Base-by-base conservation (phyloP, 2,797 vertebrate genomes). In the Labroides dimidiatus region DNA sequence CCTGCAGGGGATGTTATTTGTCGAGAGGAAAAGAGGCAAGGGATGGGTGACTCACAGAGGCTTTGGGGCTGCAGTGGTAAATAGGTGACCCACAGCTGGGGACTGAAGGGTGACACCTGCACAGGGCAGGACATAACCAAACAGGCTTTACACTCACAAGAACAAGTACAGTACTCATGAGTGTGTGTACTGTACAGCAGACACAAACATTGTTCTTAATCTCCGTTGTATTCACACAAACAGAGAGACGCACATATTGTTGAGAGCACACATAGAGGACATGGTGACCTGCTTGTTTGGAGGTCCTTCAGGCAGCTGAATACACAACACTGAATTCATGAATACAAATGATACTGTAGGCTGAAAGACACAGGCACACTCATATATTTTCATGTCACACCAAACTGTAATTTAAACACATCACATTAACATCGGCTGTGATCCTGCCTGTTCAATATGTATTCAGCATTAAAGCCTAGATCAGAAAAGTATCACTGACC, bases 271-370 rank as follows among this genome's bases (percentile, higher is more conserved):
- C 47, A 76, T 75, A 85, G 54, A 82, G 84, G 81, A 84, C 84
- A 74, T n/a, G 10, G 77, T 87, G 89, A 86, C 87, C 86, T 69
- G 69, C 71, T 80, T 77, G 77, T 86, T 77, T 75, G 72, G 62
- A 33, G 77, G 66, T 80, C 80, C 85, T 87, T 75, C 80, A 87
- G 87, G 89, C 82, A 36, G 52, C 42, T 56, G 71, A 85, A 85
- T 78, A 78, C 78, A 82, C 82, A 81, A 61, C 49, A 56, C 41
- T 71, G 77, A 84, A 84, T 86, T 81, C 82, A 90, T 90, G 81
- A 89, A 89, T 90, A 87, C 62, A 80, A 89, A 91, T 88, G 53
- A 63, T 33, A 59, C 59, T 70, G 37, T 63, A 64, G 66, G 58
- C 56, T 41, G 24, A 76, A 55, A 80, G 63, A 27, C 70, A 69